Conservation (phyloP, 2,797 vertebrate genomes). For the Sebastes trivittatus region DNA sequence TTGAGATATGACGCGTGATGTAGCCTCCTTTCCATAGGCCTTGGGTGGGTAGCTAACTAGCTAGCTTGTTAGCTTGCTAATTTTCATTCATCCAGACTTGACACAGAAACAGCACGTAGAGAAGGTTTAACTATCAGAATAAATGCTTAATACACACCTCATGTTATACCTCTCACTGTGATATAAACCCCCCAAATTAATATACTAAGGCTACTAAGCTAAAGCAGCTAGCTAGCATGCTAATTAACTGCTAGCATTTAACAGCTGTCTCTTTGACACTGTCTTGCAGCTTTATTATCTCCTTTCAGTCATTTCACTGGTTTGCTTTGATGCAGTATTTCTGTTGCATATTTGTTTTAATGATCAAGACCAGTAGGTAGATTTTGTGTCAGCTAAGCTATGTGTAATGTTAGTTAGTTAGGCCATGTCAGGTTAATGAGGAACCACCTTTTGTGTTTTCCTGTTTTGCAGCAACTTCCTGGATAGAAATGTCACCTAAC, state of each 20-base stretch:
- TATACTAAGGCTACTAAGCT: constrained; percentile 13
- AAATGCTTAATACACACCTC: neutral
- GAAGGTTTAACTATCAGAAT: no score
- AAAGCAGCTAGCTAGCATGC: constrained; percentile 34
- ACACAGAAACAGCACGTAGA: constrained; percentile 1
- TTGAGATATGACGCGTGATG: fast-evolving
- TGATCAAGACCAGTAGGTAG: fast-evolving
- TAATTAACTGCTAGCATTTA: constrained; percentile 36
- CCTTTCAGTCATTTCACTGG: neutral
- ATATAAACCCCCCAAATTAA: fast-evolving
- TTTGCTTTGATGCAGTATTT: neutral
- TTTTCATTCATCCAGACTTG: constrained; percentile 70
- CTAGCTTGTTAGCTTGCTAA: constrained; percentile 52
- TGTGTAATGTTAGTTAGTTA: constrained; percentile 5
- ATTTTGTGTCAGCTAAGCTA: neutral
- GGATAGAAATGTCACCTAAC: neutral
- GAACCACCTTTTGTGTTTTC: constrained; percentile 47
- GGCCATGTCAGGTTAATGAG: constrained; percentile 63
- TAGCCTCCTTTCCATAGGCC: no score
- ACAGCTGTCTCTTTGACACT: constrained; percentile 58
- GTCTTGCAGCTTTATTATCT: constrained; percentile 19
- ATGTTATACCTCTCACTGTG: fast-evolving
- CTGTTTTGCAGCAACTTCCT: constrained; percentile 10
- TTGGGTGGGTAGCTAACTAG: constrained; percentile 65
- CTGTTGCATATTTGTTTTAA: fast-evolving